Conservation (phyloP, 2,797 vertebrate genomes). For the Channa striata region DNA sequence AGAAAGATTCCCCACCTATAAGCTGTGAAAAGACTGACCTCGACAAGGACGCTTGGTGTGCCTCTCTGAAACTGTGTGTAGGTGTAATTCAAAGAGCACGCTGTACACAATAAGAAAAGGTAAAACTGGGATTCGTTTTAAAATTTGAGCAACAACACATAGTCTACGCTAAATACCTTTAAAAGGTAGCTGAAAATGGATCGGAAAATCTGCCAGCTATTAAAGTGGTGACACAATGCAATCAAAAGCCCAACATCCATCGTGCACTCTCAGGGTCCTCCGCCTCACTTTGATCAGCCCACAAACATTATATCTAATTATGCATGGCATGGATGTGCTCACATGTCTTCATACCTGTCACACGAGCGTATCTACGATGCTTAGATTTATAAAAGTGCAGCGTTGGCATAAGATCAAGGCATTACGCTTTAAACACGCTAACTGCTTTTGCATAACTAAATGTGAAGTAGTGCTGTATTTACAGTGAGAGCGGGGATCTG, state of each 20-base stretch:
- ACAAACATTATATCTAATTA: constrained; percentile 81
- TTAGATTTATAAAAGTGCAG: constrained; percentile 38
- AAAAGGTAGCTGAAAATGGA: constrained; percentile 21
- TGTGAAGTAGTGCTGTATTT: background rate
- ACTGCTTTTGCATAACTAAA: constrained; percentile 10
- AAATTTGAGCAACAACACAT: constrained; percentile 22
- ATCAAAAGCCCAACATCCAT: constrained; percentile 72
- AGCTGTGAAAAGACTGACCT: constrained; percentile 84
- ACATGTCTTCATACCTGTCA: constrained; percentile 28
- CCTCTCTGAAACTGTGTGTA: constrained; percentile 17
- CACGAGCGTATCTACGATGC: constrained; percentile 29
- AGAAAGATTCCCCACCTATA: constrained; percentile 66
- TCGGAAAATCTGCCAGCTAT: constrained; percentile 68
- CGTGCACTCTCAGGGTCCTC: constrained; percentile 72
- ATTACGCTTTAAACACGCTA: constrained; percentile 9
- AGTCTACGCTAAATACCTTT: constrained; percentile 4
- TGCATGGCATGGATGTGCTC: background rate
- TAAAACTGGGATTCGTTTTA: no score
- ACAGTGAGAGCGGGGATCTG: background rate
- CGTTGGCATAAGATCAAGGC: constrained; percentile 36
- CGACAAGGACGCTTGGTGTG: constrained; percentile 57
- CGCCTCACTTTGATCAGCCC: constrained; percentile 81
- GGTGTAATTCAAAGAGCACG: background rate
- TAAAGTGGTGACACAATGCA: constrained; percentile 73
- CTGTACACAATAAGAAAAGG: no score